These are phyloP conservation scores for Coluber constrictor DNA, from an alignment of 2,797 vertebrate species.

Conservation along the genomic window DNA sequence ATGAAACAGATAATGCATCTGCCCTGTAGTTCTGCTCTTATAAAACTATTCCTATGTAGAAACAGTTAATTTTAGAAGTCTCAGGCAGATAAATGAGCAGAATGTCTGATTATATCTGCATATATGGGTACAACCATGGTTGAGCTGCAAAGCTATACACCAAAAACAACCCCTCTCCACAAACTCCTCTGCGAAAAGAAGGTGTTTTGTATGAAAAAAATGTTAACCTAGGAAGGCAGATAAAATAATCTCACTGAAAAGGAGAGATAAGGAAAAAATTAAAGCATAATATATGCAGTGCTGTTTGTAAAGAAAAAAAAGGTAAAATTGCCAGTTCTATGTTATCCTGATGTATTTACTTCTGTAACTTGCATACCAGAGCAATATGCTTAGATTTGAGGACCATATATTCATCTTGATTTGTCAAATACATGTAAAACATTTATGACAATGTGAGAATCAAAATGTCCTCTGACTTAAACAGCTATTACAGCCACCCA, in stretches of 20 bases:
- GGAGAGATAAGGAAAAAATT: constrained; percentile 35
- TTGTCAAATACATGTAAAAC: not conserved
- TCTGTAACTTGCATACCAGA: not conserved
- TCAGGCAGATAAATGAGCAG: constrained; percentile 43
- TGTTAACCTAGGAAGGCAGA: constrained; percentile 28
- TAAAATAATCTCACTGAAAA: constrained; percentile 41
- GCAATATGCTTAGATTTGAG: not conserved
- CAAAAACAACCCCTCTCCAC: constrained; percentile 6
- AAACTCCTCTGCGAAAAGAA: not conserved
- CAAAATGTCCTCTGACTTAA: not conserved
- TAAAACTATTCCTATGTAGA: constrained; percentile 38
- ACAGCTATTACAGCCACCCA: not conserved
- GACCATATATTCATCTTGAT: not conserved
- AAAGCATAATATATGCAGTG: constrained; percentile 27
- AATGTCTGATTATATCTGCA: not conserved
- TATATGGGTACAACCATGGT: constrained; percentile 42
- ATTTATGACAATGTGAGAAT: not conserved
- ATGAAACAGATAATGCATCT: not conserved
- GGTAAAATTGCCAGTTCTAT: constrained; percentile 6
- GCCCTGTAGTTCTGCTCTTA: constrained; percentile 23
- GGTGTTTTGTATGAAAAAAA: not conserved
- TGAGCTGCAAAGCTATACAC: not conserved
- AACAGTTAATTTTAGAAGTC: constrained; percentile 34
- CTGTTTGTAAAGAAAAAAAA: constrained; percentile 46
- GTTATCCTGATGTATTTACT: not conserved